Conservation (phyloP, 2,888 invertebrate genomes). For the Limnephilus auricula region DNA sequence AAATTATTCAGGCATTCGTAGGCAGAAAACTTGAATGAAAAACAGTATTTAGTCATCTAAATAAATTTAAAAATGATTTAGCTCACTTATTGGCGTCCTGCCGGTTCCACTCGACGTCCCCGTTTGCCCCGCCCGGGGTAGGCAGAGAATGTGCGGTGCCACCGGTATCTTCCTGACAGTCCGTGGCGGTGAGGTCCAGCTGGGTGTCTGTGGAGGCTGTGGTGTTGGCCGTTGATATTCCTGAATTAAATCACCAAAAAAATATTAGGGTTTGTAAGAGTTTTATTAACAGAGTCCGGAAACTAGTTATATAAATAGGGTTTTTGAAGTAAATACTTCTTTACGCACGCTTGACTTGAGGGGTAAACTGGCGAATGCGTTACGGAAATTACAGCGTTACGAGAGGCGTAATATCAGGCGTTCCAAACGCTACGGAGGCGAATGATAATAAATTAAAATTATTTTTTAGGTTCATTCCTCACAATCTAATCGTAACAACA, state of each 20-base stretch:
- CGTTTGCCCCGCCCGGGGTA: conserved; percentile 33
- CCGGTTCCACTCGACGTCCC: conserved; percentile 51
- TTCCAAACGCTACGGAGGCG: too few relatives aligned
- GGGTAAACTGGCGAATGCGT: too few relatives aligned
- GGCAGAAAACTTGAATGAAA: not conserved
- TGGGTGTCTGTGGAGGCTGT: conserved; percentile 34
- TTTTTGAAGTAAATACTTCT: too few relatives aligned
- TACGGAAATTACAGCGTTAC: too few relatives aligned
- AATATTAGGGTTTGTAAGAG: too few relatives aligned
- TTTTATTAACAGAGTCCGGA: too few relatives aligned
- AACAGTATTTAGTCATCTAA: not conserved
- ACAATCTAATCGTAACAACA: too few relatives aligned
- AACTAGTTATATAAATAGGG: too few relatives aligned
- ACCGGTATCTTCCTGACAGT: not conserved
- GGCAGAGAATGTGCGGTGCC: conserved; percentile 16
- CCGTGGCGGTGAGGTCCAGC: conserved; percentile 13
- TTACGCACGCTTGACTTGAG: too few relatives aligned
- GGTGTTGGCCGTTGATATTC: conserved; percentile 28
- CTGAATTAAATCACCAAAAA: not conserved
- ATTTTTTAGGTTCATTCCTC: too few relatives aligned
- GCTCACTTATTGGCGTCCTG: conserved; percentile 42
- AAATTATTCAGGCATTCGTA: not conserved
- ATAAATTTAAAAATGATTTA: conserved; percentile 13
- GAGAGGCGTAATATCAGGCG: too few relatives aligned
- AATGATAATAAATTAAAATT: too few relatives aligned